A percentile compares a stretch with the other conserved stretches of the same genome.
Conservation (phyloP, 2,888 invertebrate genomes). For the Rugalucina vietnamica region DNA sequence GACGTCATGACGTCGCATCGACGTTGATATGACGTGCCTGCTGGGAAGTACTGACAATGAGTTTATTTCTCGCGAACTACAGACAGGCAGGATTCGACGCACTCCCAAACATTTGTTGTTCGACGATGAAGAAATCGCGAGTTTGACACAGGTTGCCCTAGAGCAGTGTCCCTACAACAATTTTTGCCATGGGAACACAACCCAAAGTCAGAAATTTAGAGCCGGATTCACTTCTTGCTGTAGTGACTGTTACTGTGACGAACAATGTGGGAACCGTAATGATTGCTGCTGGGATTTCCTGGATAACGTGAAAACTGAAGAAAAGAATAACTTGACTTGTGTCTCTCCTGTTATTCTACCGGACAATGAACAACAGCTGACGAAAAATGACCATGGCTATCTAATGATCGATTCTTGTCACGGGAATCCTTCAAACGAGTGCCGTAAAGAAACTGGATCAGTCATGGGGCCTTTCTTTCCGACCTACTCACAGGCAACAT, state of each 20-base stretch:
- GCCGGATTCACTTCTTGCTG: neutral
- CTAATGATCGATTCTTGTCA: neutral
- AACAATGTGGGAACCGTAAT: neutral
- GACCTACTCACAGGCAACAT: neutral
- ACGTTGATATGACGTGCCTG: too few species aligned
- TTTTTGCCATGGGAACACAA: neutral
- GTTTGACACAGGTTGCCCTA: too few species aligned
- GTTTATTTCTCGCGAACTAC: too few species aligned
- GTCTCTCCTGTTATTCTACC: neutral
- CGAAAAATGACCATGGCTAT: neutral
- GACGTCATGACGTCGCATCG: too few species aligned
- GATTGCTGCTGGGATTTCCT: neutral
- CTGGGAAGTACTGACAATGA: too few species aligned
- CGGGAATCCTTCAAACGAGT: neutral
- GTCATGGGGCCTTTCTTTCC: neutral
- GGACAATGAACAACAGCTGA: neutral
- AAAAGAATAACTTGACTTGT: neutral
- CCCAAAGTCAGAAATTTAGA: neutral
- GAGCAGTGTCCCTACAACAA: neutral
- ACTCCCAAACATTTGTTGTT: too few species aligned
- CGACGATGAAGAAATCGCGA: too few species aligned
- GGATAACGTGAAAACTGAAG: neutral
- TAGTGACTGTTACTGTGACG: neutral
- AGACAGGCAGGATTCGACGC: too few species aligned
- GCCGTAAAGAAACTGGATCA: neutral